Evolutionary conservation across 1,140 invertebrate species (phyloP).

Genomic region (Sycophaga agraensis): DNA sequence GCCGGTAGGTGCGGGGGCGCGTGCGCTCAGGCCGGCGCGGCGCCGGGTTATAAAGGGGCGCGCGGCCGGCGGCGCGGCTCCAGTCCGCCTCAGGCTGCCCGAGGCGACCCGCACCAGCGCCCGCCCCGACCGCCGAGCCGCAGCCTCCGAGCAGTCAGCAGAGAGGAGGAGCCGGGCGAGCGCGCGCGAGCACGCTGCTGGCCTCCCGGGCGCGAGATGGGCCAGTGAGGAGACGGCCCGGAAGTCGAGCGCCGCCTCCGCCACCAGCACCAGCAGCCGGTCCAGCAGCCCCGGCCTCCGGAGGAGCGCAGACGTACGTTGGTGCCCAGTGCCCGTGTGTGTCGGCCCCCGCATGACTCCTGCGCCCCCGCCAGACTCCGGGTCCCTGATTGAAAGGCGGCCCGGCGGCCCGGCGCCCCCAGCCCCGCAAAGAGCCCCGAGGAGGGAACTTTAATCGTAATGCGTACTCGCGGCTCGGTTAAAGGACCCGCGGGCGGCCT

Average conservation of each 20-base stretch:
- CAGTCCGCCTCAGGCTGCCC: slow-evolving; percentile 27
- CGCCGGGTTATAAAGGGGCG: slow-evolving; percentile 9
- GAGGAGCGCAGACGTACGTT: neutral
- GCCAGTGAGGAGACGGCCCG: neutral
- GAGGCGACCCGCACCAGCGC: too few species aligned
- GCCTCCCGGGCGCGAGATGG: neutral
- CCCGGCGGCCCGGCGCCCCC: neutral
- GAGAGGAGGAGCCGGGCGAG: neutral
- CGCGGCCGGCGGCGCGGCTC: neutral
- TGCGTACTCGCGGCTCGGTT: too few species aligned
- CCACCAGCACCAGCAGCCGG: neutral
- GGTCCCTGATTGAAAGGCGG: neutral
- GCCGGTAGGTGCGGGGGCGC: too few species aligned
- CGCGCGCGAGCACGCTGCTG: neutral
- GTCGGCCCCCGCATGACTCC: neutral
- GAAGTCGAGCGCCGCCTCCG: neutral
- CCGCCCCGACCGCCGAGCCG: too few species aligned
- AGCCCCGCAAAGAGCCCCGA: neutral
- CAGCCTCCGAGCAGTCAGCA: neutral
- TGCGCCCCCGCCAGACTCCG: neutral
- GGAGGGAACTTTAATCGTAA: too few species aligned
- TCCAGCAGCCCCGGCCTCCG: neutral
- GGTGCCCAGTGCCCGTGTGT: too few species aligned
- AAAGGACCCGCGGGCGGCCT: too few species aligned
- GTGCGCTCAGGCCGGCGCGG: neutral